phyloP scores from a whole-genome alignment of 1,140 invertebrate species.

The Drosophila punjabiensis region DNA sequence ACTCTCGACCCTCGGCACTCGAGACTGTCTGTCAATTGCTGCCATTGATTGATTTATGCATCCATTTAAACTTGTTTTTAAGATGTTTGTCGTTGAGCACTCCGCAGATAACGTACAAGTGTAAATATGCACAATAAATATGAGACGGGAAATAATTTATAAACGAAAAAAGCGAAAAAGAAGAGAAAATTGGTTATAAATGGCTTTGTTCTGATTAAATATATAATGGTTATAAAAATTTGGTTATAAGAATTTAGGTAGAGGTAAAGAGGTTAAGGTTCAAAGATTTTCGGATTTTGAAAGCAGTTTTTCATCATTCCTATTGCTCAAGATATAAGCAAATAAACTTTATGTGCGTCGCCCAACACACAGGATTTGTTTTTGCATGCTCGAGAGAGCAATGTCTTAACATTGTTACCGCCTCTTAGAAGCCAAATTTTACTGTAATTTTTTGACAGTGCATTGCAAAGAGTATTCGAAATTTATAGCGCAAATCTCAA shows the following conservation, averaged over 20 bases:
- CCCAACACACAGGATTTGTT: not conserved
- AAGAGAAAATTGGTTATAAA: not conserved
- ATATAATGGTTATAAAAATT: no score
- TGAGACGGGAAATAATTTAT: conserved; percentile 17
- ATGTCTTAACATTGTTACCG: not conserved
- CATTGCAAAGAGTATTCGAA: conserved; percentile 35
- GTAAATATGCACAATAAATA: conserved; percentile 36
- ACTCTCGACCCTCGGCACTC: conserved; percentile 29
- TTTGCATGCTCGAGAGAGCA: not conserved
- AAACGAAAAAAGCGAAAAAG: not conserved
- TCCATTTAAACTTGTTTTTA: conserved; percentile 62
- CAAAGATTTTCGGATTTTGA: not conserved
- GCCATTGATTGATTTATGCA: conserved; percentile 76
- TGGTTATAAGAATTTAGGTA: not conserved
- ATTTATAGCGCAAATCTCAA: conserved; percentile 61
- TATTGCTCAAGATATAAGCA: not conserved
- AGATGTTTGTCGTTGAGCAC: conserved; percentile 38
- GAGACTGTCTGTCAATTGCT: conserved; percentile 72
- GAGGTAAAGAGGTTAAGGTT: not conserved
- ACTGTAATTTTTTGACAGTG: not conserved
- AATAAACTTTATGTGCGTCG: not conserved
- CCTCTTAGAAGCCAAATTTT: not conserved
- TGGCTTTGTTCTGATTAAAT: no score
- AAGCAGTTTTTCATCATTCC: not conserved
- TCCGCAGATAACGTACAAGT: conserved; percentile 49